Base-by-base conservation (phyloP, 2,113 vertebrate species). In the Syrrhaptes paradoxus region DNA sequence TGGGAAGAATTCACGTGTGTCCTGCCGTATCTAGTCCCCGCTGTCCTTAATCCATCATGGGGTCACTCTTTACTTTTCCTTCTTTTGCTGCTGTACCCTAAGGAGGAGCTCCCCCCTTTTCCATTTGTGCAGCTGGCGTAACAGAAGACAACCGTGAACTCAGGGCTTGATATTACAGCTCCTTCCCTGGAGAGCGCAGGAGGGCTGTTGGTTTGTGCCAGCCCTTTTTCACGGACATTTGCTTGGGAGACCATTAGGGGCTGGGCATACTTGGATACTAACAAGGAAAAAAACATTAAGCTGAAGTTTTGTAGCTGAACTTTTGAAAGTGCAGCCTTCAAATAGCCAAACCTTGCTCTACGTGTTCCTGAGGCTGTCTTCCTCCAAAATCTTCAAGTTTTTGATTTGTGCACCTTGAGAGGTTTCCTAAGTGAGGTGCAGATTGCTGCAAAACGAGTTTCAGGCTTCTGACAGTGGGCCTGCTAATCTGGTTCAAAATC, bases 381-480 rank as follows among this genome's bases (percentile, higher is more conserved):
- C 49, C 46, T 76, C 49, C 55, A 48, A 77, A 86, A 28, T 51
- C 46, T 77, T 70, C 55, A 45, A 5, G 19, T 7, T 73, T 85
- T 83, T 80, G 41, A 62, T 86, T 86, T 71, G 46, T 54, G 36
- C 36, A 49, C 55, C n/a, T 84, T 17, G 28, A 63, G 59, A 90
- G 68, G 63, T 62, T 80, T 86, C 83, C 36, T 80, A 32, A 82
- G 89, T 31, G 72, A 86, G 75, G 24, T 66, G 78, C 29, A 75
- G 89, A 86, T 65, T 88, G 63, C 79, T 87, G 79, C 80, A 83
- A 90, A 93, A 90, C 70, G 51, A 73, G 15, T 77, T 90, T 61
- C 68, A 58, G 41, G 5, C 15, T 62, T 81, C 67, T 89, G 54
- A 74, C 76, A 72, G 68, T 8, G 31, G 54, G n/a, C n/a, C 49